Percentiles rank a stretch among this genome's conserved stretches.
Conservation (phyloP, 2,113 vertebrate species). For the Myrmecophaga tridactyla region DNA sequence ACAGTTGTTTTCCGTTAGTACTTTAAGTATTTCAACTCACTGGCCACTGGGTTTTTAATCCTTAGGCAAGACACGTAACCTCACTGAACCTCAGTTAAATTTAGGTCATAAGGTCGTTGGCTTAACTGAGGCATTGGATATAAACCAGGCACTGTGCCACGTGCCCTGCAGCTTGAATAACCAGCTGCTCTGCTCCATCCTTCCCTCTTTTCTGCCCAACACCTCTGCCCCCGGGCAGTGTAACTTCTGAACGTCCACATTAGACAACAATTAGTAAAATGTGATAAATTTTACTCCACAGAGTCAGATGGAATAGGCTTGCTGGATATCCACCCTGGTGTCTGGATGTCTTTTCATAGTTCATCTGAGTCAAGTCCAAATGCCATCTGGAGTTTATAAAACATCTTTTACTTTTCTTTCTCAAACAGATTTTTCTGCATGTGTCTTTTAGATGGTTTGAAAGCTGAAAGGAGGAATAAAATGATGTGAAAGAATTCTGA, state of each 20-base stretch:
- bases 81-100: background rate
- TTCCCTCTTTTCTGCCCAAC: background rate
- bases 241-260: background rate
- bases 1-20: too few relatives aligned
- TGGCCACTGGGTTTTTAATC: background rate
- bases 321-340: slow-evolving; percentile 19
- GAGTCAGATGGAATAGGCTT: slow-evolving; percentile 40
- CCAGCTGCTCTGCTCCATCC: background rate
- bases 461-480: slow-evolving; percentile 56
- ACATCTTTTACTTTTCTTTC: slow-evolving; percentile 70
- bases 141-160: background rate
- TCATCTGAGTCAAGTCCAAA: slow-evolving; percentile 64
- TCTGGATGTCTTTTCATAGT: slow-evolving; percentile 59
- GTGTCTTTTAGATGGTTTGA: slow-evolving; percentile 61
- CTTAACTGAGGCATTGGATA: background rate
- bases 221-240: background rate
- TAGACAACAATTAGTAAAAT: background rate
- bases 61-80: background rate
- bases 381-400: slow-evolving; percentile 74
- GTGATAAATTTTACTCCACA: background rate
- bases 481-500: slow-evolving; percentile 43
- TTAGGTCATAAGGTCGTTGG: background rate
- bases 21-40: too few relatives aligned
- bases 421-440: slow-evolving; percentile 64
- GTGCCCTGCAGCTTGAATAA: background rate